phyloP scores from a whole-genome alignment of 2,113 vertebrate species.

The Alethe diademata region DNA sequence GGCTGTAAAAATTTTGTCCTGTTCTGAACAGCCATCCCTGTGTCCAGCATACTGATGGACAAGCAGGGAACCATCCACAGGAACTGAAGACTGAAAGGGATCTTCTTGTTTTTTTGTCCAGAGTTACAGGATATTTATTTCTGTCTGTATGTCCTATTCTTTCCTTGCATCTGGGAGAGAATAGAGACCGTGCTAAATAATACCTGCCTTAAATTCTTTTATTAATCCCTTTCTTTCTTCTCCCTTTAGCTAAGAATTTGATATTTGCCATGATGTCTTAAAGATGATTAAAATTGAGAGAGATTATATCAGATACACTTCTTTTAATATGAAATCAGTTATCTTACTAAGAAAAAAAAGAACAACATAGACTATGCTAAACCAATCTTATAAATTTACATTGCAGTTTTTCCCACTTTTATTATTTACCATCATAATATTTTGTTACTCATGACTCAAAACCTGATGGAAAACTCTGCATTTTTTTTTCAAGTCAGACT shows the following conservation, averaged over 20 bases:
- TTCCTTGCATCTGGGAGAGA: not conserved
- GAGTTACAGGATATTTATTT: not conserved
- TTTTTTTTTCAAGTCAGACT: conserved; percentile 14
- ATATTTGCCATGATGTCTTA: not conserved
- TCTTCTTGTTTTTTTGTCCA: not conserved
- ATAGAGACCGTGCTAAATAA: not conserved
- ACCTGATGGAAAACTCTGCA: not conserved
- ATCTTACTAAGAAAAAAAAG: not conserved
- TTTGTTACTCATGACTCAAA: conserved; percentile 5
- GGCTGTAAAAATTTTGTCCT: not conserved
- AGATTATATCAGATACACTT: not conserved
- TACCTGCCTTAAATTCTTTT: not conserved
- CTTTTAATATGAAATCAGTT: not conserved
- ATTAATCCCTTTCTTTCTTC: conserved; percentile 1
- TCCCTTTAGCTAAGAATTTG: conserved; percentile 18
- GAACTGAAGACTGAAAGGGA: not conserved
- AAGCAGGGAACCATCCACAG: not conserved
- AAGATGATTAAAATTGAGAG: not conserved
- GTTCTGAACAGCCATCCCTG: not conserved
- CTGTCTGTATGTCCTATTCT: not conserved
- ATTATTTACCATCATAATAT: not conserved
- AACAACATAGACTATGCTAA: not conserved
- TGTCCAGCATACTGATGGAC: not conserved
- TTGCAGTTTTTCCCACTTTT: not conserved
- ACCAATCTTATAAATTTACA: not conserved